These are phyloP conservation scores for Eriosoma lanigerum DNA, from an alignment of 1,140 invertebrate genomes.

Conservation along the genomic window DNA sequence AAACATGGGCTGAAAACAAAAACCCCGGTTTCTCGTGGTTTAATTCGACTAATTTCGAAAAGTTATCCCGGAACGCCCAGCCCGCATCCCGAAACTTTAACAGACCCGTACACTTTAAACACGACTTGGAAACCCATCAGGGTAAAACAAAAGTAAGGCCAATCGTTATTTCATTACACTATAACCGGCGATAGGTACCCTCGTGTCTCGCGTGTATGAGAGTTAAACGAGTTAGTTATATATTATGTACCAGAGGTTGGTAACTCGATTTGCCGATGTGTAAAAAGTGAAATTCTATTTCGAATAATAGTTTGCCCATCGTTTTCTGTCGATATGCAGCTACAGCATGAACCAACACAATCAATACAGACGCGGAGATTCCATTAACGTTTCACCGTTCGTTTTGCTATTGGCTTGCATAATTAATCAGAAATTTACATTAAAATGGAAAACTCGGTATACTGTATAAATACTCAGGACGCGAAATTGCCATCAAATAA, in stretches of 20 bases:
- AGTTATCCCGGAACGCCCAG: background rate
- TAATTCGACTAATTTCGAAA: slow-evolving; percentile 37
- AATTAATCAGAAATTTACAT: slow-evolving; percentile 40
- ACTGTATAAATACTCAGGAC: slow-evolving; percentile 29
- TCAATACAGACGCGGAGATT: background rate
- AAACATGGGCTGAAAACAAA: background rate
- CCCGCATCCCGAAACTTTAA: slow-evolving; percentile 17
- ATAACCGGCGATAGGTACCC: too few relatives aligned
- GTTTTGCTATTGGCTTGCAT: slow-evolving; percentile 3
- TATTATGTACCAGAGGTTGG: background rate
- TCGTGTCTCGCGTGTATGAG: background rate
- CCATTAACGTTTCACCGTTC: slow-evolving; percentile 19
- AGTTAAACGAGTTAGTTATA: slow-evolving; percentile 16
- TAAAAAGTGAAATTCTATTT: background rate
- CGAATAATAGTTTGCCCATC: background rate
- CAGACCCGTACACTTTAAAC: slow-evolving; percentile 31
- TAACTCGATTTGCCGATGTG: background rate
- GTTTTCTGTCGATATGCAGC: background rate
- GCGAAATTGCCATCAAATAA: too few relatives aligned
- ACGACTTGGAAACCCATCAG: slow-evolving; percentile 5
- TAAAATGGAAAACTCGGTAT: background rate
- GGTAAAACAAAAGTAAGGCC: slow-evolving; percentile 33
- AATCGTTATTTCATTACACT: slow-evolving; percentile 45
- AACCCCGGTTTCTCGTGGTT: background rate
- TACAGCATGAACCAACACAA: background rate